These are phyloP conservation scores for Capitulum mitella DNA, from an alignment of 2,888 invertebrate species.

Conservation along the genomic window DNA sequence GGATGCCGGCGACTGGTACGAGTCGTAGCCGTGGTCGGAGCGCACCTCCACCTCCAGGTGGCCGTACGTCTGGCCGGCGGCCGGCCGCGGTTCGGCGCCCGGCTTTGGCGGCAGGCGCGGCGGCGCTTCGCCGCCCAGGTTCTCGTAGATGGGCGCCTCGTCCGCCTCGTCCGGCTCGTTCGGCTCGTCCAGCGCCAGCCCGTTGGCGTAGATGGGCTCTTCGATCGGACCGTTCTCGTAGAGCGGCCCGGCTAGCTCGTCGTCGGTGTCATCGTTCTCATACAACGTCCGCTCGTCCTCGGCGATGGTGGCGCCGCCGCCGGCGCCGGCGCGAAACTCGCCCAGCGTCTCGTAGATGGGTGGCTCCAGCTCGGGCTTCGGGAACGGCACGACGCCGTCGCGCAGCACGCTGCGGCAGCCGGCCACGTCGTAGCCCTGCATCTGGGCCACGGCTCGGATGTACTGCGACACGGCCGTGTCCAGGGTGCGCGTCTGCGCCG, in stretches of 20 bases:
- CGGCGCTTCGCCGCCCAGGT: background rate
- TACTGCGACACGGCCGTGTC: slow-evolving; percentile 11
- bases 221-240: background rate
- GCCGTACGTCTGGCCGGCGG: background rate
- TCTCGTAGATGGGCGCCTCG: slow-evolving; percentile 17
- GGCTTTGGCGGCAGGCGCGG: background rate
- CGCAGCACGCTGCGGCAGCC: background rate
- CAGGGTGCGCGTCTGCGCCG: background rate
- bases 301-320: background rate
- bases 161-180: background rate
- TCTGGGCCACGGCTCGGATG: slow-evolving; percentile 13
- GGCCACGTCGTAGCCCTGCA: slow-evolving; percentile 22
- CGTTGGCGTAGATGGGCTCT: slow-evolving; percentile 8
- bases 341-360: slow-evolving; percentile 19
- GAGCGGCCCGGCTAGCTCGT: background rate
- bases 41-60: background rate
- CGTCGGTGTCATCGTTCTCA: slow-evolving; percentile 19
- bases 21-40: slow-evolving; percentile 14
- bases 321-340: background rate
- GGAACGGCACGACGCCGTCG: slow-evolving; percentile 9
- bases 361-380: background rate
- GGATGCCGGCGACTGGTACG: slow-evolving; percentile 13
- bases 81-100: background rate
- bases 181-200: background rate
- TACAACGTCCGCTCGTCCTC: slow-evolving; percentile 21